phyloP scores from a whole-genome alignment of 30 jellyfish, hydroid and myxozoan genomes.

The Mastigias papua region DNA sequence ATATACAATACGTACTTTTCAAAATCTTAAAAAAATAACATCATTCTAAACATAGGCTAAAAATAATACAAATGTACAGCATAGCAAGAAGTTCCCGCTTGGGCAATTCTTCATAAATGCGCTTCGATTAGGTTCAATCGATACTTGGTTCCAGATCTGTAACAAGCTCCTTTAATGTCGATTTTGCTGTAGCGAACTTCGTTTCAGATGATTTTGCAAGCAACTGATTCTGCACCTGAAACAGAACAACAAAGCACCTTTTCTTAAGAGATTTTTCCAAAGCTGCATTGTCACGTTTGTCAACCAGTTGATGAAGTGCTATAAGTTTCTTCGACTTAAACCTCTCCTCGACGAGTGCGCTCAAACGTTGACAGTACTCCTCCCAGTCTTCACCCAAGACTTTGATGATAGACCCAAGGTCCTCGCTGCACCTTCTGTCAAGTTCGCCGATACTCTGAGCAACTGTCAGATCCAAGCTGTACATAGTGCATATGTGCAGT shows the following conservation, averaged over 20 bases:
- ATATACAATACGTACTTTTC: too few species aligned
- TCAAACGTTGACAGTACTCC: constrained; percentile 50
- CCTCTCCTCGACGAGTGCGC: constrained; percentile 62
- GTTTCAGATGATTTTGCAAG: constrained; percentile 81
- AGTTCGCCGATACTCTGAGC: constrained; percentile 82
- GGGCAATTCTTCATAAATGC: too few species aligned
- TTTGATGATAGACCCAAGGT: constrained; percentile 54
- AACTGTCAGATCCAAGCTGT: constrained; percentile 48
- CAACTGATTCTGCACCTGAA: constrained; percentile 68
- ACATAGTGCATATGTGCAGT: constrained; percentile 42
- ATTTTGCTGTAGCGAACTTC: constrained; percentile 67
- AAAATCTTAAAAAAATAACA: too few species aligned
- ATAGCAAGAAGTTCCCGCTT: too few species aligned
- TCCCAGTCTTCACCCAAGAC: constrained; percentile 83
- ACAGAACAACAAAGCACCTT: constrained; percentile 57
- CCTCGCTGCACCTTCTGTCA: constrained; percentile 74
- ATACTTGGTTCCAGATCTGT: background rate
- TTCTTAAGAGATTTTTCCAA: constrained; percentile 39
- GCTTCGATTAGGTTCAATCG: background rate
- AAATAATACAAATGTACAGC: too few species aligned
- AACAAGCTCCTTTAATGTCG: background rate
- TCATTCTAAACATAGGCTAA: too few species aligned
- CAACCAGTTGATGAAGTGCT: background rate
- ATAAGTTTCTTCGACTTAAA: constrained; percentile 53
- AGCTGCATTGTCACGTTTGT: constrained; percentile 11